phyloP scores from a whole-genome alignment of 1,140 invertebrate species.

The Drosophila arawakana region DNA sequence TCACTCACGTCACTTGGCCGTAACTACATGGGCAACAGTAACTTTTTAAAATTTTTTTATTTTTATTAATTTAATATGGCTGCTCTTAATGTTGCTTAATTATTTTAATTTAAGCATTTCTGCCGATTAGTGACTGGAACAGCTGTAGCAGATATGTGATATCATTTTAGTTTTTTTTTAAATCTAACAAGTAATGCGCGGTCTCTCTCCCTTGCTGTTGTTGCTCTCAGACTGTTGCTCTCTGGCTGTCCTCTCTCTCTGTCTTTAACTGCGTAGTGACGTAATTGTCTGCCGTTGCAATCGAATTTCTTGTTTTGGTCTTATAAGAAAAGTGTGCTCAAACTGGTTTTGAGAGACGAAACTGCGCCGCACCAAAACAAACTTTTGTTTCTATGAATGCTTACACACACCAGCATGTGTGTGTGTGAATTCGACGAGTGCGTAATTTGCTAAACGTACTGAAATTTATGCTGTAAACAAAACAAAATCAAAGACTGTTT shows the following conservation, averaged over 20 bases:
- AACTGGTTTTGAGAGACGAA: slow-evolving; percentile 66
- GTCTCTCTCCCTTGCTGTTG: slow-evolving; percentile 1
- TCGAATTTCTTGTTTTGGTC: slow-evolving; percentile 70
- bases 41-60: slow-evolving; percentile 33
- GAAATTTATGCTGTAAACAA: slow-evolving; percentile 41
- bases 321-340: slow-evolving; percentile 63
- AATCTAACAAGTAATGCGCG: slow-evolving; percentile 25
- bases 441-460: slow-evolving; percentile 30
- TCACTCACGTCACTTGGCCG: slow-evolving; percentile 70
- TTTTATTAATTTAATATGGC: too few species aligned
- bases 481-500: slow-evolving; percentile 32
- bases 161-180: slow-evolving; percentile 4
- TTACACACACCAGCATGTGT: slow-evolving; percentile 20
- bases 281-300: slow-evolving; percentile 66
- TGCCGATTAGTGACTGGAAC: slow-evolving; percentile 25
- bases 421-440: slow-evolving; percentile 36
- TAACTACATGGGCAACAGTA: slow-evolving; percentile 75
- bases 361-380: slow-evolving; percentile 75
- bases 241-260: not conserved
- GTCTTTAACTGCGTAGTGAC: slow-evolving; percentile 48
- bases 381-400: slow-evolving; percentile 40
- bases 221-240: slow-evolving; percentile 1
- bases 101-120: slow-evolving; percentile 3
- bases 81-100: slow-evolving; percentile 7
- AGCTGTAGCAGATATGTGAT: slow-evolving; percentile 8